Conservation (phyloP, 2,888 invertebrate genomes). For the Sarcophaga caerulescens region DNA sequence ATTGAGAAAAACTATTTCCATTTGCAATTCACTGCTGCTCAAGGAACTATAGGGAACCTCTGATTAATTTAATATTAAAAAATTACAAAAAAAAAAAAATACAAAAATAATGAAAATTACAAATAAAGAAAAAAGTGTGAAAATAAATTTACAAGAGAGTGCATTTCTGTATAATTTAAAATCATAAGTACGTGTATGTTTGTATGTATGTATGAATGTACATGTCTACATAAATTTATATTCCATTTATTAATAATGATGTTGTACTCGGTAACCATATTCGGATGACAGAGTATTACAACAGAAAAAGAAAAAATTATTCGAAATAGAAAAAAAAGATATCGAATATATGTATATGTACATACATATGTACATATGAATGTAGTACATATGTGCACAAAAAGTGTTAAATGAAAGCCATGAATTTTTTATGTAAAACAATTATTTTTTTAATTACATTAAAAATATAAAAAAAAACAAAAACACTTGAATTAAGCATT, state of each 20-base stretch:
- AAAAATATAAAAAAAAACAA: conserved; percentile 60
- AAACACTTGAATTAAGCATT: conserved; percentile 11
- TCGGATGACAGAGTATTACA: conserved; percentile 50
- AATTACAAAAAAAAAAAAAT: background rate
- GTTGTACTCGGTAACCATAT: conserved; percentile 22
- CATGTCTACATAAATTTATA: background rate
- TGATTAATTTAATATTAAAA: conserved; percentile 26
- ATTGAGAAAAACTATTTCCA: too few relatives aligned
- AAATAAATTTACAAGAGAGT: conserved; percentile 54
- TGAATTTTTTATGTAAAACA: conserved; percentile 72
- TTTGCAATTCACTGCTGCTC: too few relatives aligned
- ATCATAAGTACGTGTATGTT: conserved; percentile 26
- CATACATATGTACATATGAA: too few relatives aligned
- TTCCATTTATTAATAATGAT: conserved; percentile 31
- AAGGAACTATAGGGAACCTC: background rate
- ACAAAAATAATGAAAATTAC: conserved; percentile 5
- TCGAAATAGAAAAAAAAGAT: background rate
- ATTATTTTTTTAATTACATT: conserved; percentile 77
- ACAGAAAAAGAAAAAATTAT: conserved; percentile 26
- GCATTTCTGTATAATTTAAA: conserved; percentile 53
- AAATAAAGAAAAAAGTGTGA: conserved; percentile 49
- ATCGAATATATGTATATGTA: background rate
- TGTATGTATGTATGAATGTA: background rate
- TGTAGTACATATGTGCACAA: too few relatives aligned
- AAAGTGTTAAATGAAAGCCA: conserved; percentile 62